These are phyloP conservation scores for Cordylochernes scorpioides DNA, from an alignment of 2,888 invertebrate genomes.

Conservation along the genomic window DNA sequence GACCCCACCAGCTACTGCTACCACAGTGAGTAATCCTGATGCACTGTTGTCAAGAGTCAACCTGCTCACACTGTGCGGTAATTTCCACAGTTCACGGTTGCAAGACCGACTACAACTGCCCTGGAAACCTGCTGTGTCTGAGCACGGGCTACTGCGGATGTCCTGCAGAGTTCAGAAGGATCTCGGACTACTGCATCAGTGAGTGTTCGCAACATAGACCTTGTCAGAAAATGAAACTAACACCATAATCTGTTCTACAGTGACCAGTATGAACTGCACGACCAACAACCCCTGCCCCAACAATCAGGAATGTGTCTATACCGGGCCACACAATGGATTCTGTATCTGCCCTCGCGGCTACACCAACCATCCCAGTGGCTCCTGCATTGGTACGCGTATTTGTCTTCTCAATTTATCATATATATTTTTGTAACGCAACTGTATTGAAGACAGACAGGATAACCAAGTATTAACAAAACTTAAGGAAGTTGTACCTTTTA, in stretches of 20 bases:
- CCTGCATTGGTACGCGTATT: constrained; percentile 12
- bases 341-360: constrained; percentile 79
- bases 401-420: too few relatives aligned
- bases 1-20: constrained; percentile 47
- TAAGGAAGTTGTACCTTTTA: too few relatives aligned
- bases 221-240: too few relatives aligned
- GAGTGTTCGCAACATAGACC: constrained; percentile 6
- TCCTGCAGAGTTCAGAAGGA: constrained; percentile 13
- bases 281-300: constrained; percentile 45
- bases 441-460: too few relatives aligned
- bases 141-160: constrained; percentile 16
- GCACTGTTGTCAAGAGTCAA: constrained; percentile 1
- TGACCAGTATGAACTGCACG: constrained; percentile 15
- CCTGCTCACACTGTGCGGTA: background rate
- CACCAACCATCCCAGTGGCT: constrained; percentile 17
- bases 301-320: constrained; percentile 55
- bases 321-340: constrained; percentile 66
- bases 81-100: constrained; percentile 13
- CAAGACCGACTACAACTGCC: constrained; percentile 14
- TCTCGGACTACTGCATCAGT: constrained; percentile 16
- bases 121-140: constrained; percentile 16
- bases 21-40: constrained; percentile 18
- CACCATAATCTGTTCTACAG: constrained; percentile 5
- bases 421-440: background rate
- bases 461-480: too few relatives aligned